A percentile compares a stretch with the other conserved stretches of the same genome.
phyloP scores from a whole-genome alignment of 2,113 vertebrate species.

The Psephotus haematonotus region DNA sequence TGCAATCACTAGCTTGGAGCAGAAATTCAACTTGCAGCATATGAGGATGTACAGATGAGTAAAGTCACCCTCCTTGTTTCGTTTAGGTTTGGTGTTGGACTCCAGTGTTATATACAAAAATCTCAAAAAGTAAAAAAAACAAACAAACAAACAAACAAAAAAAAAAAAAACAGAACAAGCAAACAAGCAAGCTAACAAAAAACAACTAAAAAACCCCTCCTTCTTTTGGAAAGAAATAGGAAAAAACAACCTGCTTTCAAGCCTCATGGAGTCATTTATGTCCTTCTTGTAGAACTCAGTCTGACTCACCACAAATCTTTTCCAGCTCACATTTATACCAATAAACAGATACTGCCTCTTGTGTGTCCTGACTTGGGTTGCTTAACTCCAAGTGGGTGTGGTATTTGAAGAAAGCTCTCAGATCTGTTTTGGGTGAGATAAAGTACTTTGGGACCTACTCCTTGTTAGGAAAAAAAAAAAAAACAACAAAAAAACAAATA shows the following conservation, averaged over 20 bases:
- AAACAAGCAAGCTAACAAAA: neutral
- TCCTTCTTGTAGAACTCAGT: neutral
- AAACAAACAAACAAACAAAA: too few species aligned
- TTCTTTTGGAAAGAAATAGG: neutral
- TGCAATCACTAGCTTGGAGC: constrained; percentile 34
- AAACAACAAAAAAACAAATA: neutral
- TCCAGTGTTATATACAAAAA: neutral
- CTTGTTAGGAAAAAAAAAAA: neutral
- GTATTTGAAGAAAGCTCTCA: neutral
- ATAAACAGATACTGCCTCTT: neutral
- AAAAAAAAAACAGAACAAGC: neutral
- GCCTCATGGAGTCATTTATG: neutral
- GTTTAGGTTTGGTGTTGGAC: neutral
- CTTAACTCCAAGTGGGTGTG: neutral
- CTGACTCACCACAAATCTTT: neutral
- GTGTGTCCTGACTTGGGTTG: neutral
- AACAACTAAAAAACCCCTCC: fast-evolving
- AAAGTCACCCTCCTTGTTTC: constrained; percentile 21
- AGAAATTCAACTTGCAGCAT: neutral
- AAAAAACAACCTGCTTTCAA: neutral
- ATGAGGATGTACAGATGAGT: neutral
- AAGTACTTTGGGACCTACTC: neutral
- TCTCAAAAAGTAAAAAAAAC: neutral
- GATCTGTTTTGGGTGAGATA: neutral
- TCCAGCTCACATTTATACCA: neutral